Base-by-base conservation (phyloP, 1,140 invertebrate genomes). In the Anoplolepis gracilipes region DNA sequence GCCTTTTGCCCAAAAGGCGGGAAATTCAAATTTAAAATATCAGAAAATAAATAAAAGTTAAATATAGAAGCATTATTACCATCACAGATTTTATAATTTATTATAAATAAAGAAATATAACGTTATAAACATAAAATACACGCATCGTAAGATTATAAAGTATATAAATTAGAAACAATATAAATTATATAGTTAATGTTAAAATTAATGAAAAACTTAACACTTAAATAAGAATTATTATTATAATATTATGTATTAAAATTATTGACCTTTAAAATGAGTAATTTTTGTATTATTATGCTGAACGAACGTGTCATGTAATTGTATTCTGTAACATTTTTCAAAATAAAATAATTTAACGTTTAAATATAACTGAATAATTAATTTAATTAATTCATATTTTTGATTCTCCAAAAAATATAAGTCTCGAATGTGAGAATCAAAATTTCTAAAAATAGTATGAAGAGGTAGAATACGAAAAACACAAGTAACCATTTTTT, bases 311-410 rank as follows among this genome's bases (percentile, higher is more conserved):
- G 0, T 57, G 4, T 57, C 22, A 22, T 57, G 55, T 8, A 57
- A 57, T 5, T 8, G 55, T 1, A 57, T 5, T 8, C n/a, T 57
- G 6, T 1, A 3, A 57, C 3, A 8, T 57, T 57, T 57, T 22
- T 1, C 22, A 2, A 8, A 10, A n/a, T 57, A 57, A 11, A 8
- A 57, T 22, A 57, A 57, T 57, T 25, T 57, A 25, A 57, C 8
- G 25, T 25, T 2, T 25, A 57, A 57, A 57, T 57, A 25, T 57
- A 57, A 57, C 25, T 57, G 6, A 8, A 57, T 57, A 8, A 57
- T 22, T 57, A 57, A 57, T 57, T 57, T 57, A 57, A 57, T 57
- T n/a, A 57, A 25, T 57, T 57, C 53, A 57, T 57, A 57, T 57
- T 57, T 57, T 25, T 57, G 22, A 57, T 57, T 57, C 11, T 57